These are phyloP conservation scores for Melanocharis versteri DNA, from an alignment of 2,113 vertebrate genomes.

Conservation along the genomic window DNA sequence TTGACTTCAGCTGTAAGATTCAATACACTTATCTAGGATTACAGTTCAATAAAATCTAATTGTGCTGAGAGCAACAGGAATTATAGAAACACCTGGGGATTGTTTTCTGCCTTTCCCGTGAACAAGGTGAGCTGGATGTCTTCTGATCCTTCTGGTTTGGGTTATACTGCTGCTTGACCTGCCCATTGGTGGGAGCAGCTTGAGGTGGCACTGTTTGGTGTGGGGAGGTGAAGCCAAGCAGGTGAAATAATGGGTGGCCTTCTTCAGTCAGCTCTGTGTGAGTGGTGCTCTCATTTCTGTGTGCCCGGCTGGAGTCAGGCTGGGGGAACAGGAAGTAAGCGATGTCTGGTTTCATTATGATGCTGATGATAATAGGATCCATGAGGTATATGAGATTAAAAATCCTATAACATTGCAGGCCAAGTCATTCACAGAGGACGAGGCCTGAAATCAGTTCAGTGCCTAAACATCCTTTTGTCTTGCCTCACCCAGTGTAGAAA, in stretches of 20 bases:
- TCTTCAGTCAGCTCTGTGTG: slow-evolving; percentile 15
- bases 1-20: slow-evolving; percentile 41
- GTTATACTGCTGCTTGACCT: background rate
- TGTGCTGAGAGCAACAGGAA: background rate
- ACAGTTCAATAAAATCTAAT: slow-evolving; percentile 49
- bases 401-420: background rate
- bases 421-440: background rate
- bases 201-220: background rate
- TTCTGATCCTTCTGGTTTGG: background rate
- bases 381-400: background rate
- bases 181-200: background rate
- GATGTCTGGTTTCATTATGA: slow-evolving; percentile 76
- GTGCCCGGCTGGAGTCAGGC: background rate
- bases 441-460: slow-evolving; percentile 44
- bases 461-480: slow-evolving; percentile 56
- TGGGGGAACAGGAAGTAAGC: slow-evolving; percentile 60
- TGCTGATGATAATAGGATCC: background rate
- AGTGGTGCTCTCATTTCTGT: slow-evolving; percentile 50
- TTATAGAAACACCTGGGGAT: background rate
- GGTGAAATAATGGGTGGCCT: background rate
- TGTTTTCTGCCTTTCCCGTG: background rate
- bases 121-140: background rate
- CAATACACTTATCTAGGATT: slow-evolving; percentile 35
- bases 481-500: slow-evolving; percentile 48
- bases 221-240: background rate